Evolutionary conservation across 1,140 invertebrate species (phyloP).

Genomic region (Pseudomyrmex dendroicus): DNA sequence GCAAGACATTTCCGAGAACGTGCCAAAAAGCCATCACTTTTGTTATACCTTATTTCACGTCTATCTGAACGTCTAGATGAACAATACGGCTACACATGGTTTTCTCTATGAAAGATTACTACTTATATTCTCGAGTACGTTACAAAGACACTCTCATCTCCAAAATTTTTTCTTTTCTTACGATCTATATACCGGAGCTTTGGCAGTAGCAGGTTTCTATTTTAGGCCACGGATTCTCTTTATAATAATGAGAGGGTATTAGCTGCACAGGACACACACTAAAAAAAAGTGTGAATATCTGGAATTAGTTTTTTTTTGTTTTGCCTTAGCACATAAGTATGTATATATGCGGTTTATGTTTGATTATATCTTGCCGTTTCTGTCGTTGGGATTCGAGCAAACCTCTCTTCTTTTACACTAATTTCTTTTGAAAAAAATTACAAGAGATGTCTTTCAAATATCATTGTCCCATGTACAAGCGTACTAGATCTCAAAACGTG

Average conservation of each 20-base stretch:
- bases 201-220: conserved; percentile 73
- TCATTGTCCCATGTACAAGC: background rate
- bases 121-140: conserved; percentile 66
- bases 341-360: too few relatives aligned
- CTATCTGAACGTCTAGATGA: conserved; percentile 58
- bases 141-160: conserved; percentile 61
- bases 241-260: conserved; percentile 33
- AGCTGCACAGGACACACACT: conserved; percentile 25
- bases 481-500: conserved; percentile 12
- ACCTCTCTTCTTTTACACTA: too few relatives aligned
- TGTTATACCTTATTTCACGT: conserved; percentile 53
- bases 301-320: conserved; percentile 5
- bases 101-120: conserved; percentile 66
- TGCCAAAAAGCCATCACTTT: conserved; percentile 32
- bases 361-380: too few relatives aligned
- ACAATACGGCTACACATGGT: conserved; percentile 63
- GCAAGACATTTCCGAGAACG: conserved; percentile 33
- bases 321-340: too few relatives aligned
- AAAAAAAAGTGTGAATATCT: background rate
- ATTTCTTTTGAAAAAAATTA: too few relatives aligned
- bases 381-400: too few relatives aligned
- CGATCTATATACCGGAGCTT: conserved; percentile 72
- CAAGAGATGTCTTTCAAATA: background rate
- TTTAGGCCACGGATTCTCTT: conserved; percentile 66
- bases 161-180: conserved; percentile 53